Conservation (phyloP, 2,113 vertebrate species). For the Pantherophis guttatus region DNA sequence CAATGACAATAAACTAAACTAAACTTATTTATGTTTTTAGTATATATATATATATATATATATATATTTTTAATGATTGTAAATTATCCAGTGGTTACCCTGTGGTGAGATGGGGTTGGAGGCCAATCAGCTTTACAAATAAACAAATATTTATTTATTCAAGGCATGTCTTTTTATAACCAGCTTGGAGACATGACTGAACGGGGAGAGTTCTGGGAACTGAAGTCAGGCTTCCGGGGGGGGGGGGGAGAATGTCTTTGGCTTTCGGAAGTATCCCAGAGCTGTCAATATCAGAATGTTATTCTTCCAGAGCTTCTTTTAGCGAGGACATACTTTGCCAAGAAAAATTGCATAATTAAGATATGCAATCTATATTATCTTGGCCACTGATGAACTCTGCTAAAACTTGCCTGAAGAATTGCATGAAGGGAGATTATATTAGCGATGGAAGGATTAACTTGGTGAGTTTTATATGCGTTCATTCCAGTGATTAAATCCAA, state of each 20-base stretch:
- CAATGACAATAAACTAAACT: too few relatives aligned
- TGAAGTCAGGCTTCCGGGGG: not conserved
- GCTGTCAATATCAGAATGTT: not conserved
- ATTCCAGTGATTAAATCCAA: too few relatives aligned
- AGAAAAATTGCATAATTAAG: not conserved
- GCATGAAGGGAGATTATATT: not conserved
- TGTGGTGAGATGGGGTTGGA: not conserved
- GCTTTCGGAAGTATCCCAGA: not conserved
- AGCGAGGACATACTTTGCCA: too few relatives aligned
- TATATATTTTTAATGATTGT: not conserved
- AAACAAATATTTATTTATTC: not conserved
- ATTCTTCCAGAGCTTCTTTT: not conserved
- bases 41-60: too few relatives aligned
- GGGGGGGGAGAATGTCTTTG: not conserved
- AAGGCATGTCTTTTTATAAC: slow-evolving; percentile 18
- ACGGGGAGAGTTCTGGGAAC: not conserved
- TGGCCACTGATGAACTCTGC: not conserved
- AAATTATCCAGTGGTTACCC: not conserved
- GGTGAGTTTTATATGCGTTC: not conserved
- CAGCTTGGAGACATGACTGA: not conserved
- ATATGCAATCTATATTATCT: not conserved
- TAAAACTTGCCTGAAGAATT: not conserved
- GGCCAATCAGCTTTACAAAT: not conserved
- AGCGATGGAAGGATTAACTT: not conserved
- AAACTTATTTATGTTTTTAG: too few relatives aligned